Conservation (phyloP, 2,797 vertebrate species). For the Sebastes miniatus region DNA sequence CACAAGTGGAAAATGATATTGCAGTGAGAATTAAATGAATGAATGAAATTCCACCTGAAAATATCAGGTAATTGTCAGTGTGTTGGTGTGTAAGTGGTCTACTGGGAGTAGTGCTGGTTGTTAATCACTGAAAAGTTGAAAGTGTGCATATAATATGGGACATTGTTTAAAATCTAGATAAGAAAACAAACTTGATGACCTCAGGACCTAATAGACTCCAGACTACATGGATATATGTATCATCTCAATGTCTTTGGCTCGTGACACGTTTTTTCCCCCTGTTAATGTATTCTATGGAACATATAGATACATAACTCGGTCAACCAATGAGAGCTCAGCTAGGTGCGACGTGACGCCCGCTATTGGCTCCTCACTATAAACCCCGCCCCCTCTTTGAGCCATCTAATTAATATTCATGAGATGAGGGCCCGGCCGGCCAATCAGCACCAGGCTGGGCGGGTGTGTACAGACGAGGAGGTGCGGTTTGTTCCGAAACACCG, state of each 20-base stretch:
- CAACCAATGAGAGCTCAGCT: constrained; percentile 49
- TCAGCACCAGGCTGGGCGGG: background rate
- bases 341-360: accelerated
- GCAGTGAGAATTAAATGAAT: no score
- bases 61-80: no score
- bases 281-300: background rate
- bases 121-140: background rate
- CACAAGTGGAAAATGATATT: no score
- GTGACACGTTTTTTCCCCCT: constrained; percentile 8
- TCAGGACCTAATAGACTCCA: accelerated
- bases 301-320: constrained; percentile 35
- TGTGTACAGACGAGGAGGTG: no score
- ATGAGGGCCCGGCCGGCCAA: background rate
- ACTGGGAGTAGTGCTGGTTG: no score
- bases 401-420: constrained; percentile 40
- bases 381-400: background rate
- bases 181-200: background rate
- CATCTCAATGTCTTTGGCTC: background rate
- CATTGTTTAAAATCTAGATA: background rate
- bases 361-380: background rate
- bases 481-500: no score
- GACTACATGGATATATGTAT: background rate
- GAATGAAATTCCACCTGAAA: no score
- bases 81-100: no score
- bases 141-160: background rate